Conservation (phyloP, 2,113 vertebrate species). For the Gracilinanus agilis region DNA sequence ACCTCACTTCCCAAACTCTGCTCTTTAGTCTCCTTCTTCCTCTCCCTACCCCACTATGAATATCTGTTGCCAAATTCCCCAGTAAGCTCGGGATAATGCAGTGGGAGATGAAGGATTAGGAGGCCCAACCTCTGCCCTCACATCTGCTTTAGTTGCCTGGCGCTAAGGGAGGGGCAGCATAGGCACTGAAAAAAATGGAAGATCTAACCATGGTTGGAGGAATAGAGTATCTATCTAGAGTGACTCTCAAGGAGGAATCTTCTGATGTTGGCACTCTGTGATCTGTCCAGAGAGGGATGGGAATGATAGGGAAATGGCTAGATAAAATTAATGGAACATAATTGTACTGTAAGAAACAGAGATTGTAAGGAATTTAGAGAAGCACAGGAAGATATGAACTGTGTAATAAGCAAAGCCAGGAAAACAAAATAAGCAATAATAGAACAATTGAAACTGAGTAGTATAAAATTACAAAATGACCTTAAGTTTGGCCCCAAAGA, state of each 20-base stretch:
- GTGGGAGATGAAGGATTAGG: conserved; percentile 28
- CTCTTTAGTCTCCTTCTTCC: neutral
- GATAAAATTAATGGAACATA: neutral
- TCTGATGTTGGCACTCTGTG: neutral
- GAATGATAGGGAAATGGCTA: neutral
- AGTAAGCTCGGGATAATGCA: neutral
- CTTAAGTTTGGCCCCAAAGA: neutral
- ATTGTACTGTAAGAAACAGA: neutral
- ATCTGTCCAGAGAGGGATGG: neutral
- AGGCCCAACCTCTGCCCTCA: conserved; percentile 18
- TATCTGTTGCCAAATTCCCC: conserved; percentile 40
- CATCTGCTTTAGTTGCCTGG: conserved; percentile 57
- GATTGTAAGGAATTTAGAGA: neutral
- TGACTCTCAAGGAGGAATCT: neutral
- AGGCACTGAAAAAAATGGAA: neutral
- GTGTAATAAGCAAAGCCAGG: neutral
- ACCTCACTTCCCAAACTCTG: neutral
- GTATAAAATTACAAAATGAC: neutral
- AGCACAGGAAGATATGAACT: neutral
- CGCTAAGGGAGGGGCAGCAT: neutral
- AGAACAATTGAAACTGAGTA: neutral
- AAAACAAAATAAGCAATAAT: neutral
- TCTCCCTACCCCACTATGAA: neutral
- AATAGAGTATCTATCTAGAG: neutral
- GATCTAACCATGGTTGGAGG: neutral